Conservation (phyloP, 2,888 invertebrate species). For the Nephrotoma guestfalica region DNA sequence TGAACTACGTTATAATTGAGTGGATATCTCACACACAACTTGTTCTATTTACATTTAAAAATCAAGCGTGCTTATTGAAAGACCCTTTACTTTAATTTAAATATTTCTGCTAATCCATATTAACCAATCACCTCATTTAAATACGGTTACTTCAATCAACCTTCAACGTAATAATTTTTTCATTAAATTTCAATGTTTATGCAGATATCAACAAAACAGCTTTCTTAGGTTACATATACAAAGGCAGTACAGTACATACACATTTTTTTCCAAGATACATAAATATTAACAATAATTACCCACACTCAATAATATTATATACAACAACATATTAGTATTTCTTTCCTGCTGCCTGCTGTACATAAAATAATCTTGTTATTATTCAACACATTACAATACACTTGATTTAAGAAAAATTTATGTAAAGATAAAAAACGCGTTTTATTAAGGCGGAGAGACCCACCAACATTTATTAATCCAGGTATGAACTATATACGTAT, state of each 20-base stretch:
- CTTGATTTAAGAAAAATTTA: neutral
- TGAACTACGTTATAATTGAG: no score
- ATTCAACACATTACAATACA: neutral
- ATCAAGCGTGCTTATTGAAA: no score
- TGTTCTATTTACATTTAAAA: no score
- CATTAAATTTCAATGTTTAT: no score
- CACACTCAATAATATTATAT: neutral
- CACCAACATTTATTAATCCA: neutral
- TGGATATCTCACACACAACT: no score
- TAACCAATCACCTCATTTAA: no score
- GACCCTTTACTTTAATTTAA: no score
- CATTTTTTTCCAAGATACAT: neutral
- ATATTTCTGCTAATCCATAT: no score
- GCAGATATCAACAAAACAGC: neutral
- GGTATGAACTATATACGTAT: neutral
- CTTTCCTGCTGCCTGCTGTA: neutral
- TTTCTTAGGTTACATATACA: neutral
- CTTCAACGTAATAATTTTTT: no score
- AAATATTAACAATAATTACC: neutral
- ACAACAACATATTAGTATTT: neutral
- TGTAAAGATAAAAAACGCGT: neutral
- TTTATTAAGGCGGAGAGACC: neutral
- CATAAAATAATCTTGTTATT: neutral
- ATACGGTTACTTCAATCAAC: no score
- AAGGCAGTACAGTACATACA: neutral